Percentiles rank a stretch among this genome's conserved stretches.
phyloP scores from a whole-genome alignment of 2,113 vertebrate genomes.

The Puma concolor region DNA sequence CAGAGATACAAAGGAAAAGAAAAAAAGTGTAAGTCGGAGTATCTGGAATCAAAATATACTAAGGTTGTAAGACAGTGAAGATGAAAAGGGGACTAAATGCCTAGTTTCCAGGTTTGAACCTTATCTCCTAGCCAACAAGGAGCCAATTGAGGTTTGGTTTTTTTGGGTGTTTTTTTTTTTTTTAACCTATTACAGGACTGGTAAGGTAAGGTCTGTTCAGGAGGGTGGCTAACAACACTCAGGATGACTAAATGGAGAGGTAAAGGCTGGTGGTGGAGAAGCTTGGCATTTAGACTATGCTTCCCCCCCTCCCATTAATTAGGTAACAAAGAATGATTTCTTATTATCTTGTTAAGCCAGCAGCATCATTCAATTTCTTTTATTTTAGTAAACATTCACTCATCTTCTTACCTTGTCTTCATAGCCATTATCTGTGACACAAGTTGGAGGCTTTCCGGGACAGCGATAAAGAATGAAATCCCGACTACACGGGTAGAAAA shows the following conservation, averaged over 20 bases:
- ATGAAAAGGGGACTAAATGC: neutral
- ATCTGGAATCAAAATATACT: neutral
- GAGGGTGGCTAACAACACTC: neutral
- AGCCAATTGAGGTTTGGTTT: neutral
- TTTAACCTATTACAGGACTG: neutral
- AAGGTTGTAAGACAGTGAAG: neutral
- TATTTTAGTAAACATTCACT: slow-evolving; percentile 33
- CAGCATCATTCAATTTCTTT: slow-evolving; percentile 32
- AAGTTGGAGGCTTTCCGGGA: slow-evolving; percentile 93
- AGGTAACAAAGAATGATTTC: neutral
- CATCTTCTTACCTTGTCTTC: slow-evolving; percentile 90
- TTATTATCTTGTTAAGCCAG: neutral
- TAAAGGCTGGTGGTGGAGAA: neutral
- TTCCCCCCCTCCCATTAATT: slow-evolving; percentile 15
- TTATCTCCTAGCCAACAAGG: slow-evolving; percentile 8
- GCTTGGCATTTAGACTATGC: neutral
- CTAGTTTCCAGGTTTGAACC: neutral
- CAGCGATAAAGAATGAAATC: slow-evolving; percentile 95
- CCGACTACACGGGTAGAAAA: slow-evolving; percentile 84
- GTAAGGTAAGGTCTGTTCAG: slow-evolving; percentile 10
- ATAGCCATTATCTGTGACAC: slow-evolving; percentile 91
- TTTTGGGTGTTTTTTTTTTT: neutral
- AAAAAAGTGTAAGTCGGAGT: neutral
- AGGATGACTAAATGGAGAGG: neutral
- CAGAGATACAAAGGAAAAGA: neutral